Conservation (phyloP, 1,140 invertebrate genomes). For the Anoplophora glabripennis region DNA sequence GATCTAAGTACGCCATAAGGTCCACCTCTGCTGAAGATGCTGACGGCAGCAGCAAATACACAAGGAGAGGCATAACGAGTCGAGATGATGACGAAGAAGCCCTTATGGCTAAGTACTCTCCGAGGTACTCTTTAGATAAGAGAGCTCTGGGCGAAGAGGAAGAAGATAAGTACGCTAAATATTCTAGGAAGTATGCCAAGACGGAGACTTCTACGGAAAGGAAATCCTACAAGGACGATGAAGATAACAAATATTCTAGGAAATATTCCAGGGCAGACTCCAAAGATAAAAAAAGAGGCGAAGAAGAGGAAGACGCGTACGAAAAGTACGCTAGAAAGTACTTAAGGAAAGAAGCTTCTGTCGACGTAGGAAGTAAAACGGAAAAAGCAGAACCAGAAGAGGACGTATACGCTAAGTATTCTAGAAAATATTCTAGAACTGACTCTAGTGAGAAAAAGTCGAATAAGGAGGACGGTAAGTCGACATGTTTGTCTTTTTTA, state of each 20-base stretch:
- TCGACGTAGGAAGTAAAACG: background rate
- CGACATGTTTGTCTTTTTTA: background rate
- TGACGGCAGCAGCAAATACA: slow-evolving; percentile 23
- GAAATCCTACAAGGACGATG: slow-evolving; percentile 54
- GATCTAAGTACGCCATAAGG: slow-evolving; percentile 36
- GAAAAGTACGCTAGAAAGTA: slow-evolving; percentile 35
- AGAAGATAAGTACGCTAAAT: slow-evolving; percentile 44
- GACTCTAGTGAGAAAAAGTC: slow-evolving; percentile 18
- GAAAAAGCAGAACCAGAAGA: slow-evolving; percentile 26
- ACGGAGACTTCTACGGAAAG: slow-evolving; percentile 32
- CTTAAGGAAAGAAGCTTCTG: slow-evolving; percentile 28
- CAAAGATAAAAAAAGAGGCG: slow-evolving; percentile 34
- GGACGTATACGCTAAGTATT: slow-evolving; percentile 36
- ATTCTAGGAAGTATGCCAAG: slow-evolving; percentile 36
- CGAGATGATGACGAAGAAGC: slow-evolving; percentile 31
- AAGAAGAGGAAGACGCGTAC: slow-evolving; percentile 32
- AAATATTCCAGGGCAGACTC: slow-evolving; percentile 50
- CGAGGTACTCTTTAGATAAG: slow-evolving; percentile 27
- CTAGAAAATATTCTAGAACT: slow-evolving; percentile 9
- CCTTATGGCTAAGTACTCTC: slow-evolving; percentile 36
- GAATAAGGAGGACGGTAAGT: slow-evolving; percentile 19
- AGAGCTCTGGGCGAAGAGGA: slow-evolving; percentile 30
- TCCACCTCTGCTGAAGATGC: slow-evolving; percentile 31
- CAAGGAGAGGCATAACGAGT: slow-evolving; percentile 22
- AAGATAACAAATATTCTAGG: slow-evolving; percentile 57